These are phyloP conservation scores for Alauda arvensis DNA, from an alignment of 2,797 vertebrate species.

Conservation along the genomic window DNA sequence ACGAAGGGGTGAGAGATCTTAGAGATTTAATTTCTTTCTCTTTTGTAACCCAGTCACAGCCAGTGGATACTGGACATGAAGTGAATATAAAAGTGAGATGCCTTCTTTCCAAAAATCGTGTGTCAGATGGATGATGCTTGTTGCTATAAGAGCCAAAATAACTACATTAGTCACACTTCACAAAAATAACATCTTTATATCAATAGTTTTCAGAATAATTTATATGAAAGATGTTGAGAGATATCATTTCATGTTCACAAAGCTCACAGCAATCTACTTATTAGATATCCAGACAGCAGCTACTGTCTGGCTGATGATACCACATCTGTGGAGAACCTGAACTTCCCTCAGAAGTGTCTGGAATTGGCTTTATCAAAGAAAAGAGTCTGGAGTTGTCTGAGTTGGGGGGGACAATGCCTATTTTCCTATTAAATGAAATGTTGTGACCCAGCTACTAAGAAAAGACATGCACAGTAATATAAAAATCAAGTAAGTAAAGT, in stretches of 20 bases:
- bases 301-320: neutral
- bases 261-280: neutral
- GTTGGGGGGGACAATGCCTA: neutral
- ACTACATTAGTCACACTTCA: neutral
- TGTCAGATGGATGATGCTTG: neutral
- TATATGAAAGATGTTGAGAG: neutral
- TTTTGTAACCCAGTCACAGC: neutral
- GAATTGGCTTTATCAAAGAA: neutral
- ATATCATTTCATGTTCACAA: neutral
- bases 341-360: neutral
- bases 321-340: neutral
- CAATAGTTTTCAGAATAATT: neutral
- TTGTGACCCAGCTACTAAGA: neutral
- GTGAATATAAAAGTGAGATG: neutral
- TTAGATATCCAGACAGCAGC: neutral
- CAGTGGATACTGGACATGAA: neutral
- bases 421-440: neutral
- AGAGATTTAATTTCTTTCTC: neutral
- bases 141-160: neutral
- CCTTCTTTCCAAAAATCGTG: neutral
- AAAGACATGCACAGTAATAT: neutral
- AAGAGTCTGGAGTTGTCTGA: neutral
- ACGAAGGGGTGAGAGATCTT: neutral
- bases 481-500: neutral
- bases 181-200: neutral